A percentile compares a stretch with the other conserved stretches of the same genome.
These are phyloP conservation scores for Macquaria ambigua DNA, from an alignment of 2,113 vertebrate genomes.

Conservation along the genomic window DNA sequence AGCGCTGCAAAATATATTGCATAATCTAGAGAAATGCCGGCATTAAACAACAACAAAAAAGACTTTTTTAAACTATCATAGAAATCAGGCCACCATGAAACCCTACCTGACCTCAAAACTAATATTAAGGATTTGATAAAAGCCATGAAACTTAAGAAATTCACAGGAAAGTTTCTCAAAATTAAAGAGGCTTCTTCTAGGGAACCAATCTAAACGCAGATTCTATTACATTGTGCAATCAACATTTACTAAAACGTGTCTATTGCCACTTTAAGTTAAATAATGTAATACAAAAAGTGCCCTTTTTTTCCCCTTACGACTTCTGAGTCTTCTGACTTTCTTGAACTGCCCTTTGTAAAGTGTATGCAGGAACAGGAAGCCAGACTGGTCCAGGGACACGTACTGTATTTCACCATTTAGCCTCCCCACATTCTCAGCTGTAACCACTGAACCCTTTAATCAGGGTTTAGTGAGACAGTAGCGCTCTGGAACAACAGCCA, in stretches of 20 bases:
- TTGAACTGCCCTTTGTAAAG: background rate
- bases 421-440: constrained; percentile 60
- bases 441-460: constrained; percentile 46
- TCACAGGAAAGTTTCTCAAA: background rate
- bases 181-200: background rate
- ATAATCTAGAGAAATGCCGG: background rate
- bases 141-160: background rate
- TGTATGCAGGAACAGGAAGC: constrained; percentile 3
- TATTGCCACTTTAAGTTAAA: background rate
- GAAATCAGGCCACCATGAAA: background rate
- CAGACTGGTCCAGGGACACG: background rate
- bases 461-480: constrained; percentile 43
- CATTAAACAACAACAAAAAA: background rate
- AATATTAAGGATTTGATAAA: background rate
- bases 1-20: background rate
- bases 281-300: background rate
- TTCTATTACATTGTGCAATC: too few species aligned
- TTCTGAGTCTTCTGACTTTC: background rate
- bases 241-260: too few species aligned
- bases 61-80: background rate
- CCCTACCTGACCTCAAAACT: background rate
- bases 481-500: constrained; percentile 14
- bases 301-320: background rate
- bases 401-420: constrained; percentile 10
- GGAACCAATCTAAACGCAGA: too few species aligned